Percentiles rank a stretch among this genome's conserved stretches.
Conservation (phyloP, 2,113 vertebrate genomes). For the Bos indicus region DNA sequence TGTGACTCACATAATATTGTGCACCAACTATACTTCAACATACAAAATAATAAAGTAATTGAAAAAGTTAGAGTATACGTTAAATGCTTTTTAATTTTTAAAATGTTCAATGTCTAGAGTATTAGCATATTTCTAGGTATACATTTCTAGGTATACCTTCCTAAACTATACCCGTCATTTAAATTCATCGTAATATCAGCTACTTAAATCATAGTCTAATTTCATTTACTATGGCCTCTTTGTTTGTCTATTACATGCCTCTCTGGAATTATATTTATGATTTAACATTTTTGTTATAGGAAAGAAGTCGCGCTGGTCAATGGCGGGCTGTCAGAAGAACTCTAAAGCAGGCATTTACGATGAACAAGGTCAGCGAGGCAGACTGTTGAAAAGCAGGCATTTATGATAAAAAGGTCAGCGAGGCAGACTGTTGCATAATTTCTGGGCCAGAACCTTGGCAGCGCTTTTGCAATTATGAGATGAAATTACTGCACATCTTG, state of each 20-base stretch:
- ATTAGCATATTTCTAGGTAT: rapidly evolving
- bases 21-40: background rate
- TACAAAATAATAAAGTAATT: background rate
- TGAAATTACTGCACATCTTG: rapidly evolving
- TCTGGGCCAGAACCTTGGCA: background rate
- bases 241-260: rapidly evolving
- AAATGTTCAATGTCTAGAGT: background rate
- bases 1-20: background rate
- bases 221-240: rapidly evolving
- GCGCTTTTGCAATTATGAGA: rapidly evolving
- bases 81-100: rapidly evolving
- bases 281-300: rapidly evolving
- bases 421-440: rapidly evolving
- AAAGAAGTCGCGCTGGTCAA: rapidly evolving
- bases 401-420: rapidly evolving
- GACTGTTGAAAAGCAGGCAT: rapidly evolving
- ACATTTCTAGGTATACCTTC: too few species aligned
- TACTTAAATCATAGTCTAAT: rapidly evolving
- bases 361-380: rapidly evolving
- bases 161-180: rapidly evolving
- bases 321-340: rapidly evolving
- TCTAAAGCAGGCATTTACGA: rapidly evolving
- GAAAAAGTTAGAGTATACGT: rapidly evolving
- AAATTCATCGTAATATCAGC: too few species aligned
- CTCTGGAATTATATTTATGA: rapidly evolving